Evolutionary conservation across 2,888 invertebrate genomes (phyloP).

Genomic region (Sipha maydis): DNA sequence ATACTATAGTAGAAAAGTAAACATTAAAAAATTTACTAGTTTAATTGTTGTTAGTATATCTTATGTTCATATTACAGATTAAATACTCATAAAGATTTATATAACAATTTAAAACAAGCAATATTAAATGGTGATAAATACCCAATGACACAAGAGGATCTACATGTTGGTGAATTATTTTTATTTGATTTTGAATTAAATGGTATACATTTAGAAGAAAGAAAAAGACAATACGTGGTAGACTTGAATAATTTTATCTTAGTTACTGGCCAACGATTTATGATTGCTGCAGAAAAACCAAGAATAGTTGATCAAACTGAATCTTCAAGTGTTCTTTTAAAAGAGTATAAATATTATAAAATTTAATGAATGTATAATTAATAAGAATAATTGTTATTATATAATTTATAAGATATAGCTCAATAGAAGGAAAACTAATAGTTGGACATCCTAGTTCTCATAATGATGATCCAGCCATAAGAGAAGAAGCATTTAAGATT

Average conservation of each 20-base stretch:
- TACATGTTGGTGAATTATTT: constrained; percentile 88
- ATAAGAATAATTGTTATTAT: not conserved
- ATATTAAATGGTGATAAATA: constrained; percentile 77
- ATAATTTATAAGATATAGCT: constrained; percentile 22
- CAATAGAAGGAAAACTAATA: constrained; percentile 8
- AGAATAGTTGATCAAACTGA: constrained; percentile 74
- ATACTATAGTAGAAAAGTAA: constrained; percentile 92
- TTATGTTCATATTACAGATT: constrained; percentile 71
- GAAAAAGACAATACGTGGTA: constrained; percentile 80
- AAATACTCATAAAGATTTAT: constrained; percentile 89
- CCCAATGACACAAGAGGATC: constrained; percentile 78
- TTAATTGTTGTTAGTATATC: not conserved
- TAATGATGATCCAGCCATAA: constrained; percentile 75
- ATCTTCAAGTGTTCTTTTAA: constrained; percentile 71
- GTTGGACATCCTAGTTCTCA: constrained; percentile 41
- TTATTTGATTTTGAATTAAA: constrained; percentile 97
- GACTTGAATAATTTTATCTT: constrained; percentile 86
- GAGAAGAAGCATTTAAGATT: constrained; percentile 89
- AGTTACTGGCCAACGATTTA: constrained; percentile 82
- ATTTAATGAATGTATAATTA: not conserved
- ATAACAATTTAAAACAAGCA: constrained; percentile 79
- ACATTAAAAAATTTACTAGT: constrained; percentile 63
- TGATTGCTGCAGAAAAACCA: constrained; percentile 79
- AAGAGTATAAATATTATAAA: constrained; percentile 69
- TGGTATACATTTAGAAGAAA: constrained; percentile 91